Base-by-base conservation (phyloP, 1,140 invertebrate genomes). In the Heliothis subflexa region DNA sequence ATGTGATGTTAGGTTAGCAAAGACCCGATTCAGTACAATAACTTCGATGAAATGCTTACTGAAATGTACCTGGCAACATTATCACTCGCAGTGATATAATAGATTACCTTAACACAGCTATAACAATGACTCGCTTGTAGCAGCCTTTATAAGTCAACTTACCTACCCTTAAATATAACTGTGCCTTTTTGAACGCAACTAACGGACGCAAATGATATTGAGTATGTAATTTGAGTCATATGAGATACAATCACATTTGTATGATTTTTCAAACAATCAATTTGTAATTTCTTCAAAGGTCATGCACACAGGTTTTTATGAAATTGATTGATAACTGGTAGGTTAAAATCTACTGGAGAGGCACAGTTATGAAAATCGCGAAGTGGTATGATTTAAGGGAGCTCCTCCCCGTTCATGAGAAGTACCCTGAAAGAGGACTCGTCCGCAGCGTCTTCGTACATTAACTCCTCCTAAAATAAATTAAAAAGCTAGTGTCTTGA, bases 371-470 rank as follows among this genome's bases (percentile, higher is more conserved):
- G 9, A 40, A 40, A 40, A 40, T 40, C 14, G 25, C 18, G 28
- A 25, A 16, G 18, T 18, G n/a, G 47, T 3, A 57, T 55, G 33
- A 45, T 14, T 70, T 85, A 89, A 25, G 83, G 75, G 25, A 93
- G 87, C 49, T 93, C 91, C 73, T 94, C 91, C 14, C 91, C 91
- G 71, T 89, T 93, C 28, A 94, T 83, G 12, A 95, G 83, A 40
- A 95, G 89, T 16, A 94, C 92, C 18, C 93, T 88, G 71, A 94
- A 92, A 0, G 90, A 90, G 5, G 92, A 89, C 57, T 95, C 94
- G 76, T 95, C 93, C 0, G 84, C 81, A 4, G 91, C 83, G 70
- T 94, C 94, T 14, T 90, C 90, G 75, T 94, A 94, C 71, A 94
- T 85, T 49, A 92, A 74, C 80, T 94, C 93, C 86, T 95, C 94